Evolutionary conservation across 2,888 invertebrate species (phyloP), one percentile per base, ranked within the genome.

Genomic region (Drosophila paracracens): DNA sequence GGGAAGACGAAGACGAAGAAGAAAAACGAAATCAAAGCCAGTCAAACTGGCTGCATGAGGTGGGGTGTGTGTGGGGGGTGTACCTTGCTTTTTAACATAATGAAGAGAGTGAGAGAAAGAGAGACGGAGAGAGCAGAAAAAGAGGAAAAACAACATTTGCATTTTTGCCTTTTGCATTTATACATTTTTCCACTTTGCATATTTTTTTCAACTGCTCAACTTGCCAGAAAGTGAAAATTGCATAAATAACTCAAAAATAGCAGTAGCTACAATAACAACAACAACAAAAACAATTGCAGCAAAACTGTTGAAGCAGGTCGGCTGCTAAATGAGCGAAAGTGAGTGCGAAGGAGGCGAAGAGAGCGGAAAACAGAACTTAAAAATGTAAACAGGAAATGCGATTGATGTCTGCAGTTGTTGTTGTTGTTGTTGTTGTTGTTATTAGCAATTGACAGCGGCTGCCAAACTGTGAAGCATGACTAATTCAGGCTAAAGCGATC

Each of bases 201-300:
- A 21, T 7, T 13, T 69, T 56, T 74, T 63, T 33, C 38, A n/a
- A n/a, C 51, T 50, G 54, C 56, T 65, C 68, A 68, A 68, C 54
- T 46, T 73, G 74, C 68, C 72, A 71, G 83, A 90, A 87, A 88
- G 90, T 90, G 90, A 90, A 90, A 88, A 88, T 90, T 88, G 90
- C 88, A 88, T 86, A 89, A 88, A 81, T 79, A 75, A 85, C 57
- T 46, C 60, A 66, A 70, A 73, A 58, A 58, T 31, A 64, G 59
- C 58, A 54, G 53, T 53, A 62, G 54, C 46, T 54, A 43, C 18
- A 48, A 18, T 48, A 64, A 31, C 16, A 57, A 48, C 27, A 69
- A 18, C 27, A 56, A 31, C 60, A 60, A 36, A 48, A 52, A 13
- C 31, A 27, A 50, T 3, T 48, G 52, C 48, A 59, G 40, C 56